Base-by-base conservation (phyloP, 2,888 invertebrate genomes). In the Stenodera caucasica region DNA sequence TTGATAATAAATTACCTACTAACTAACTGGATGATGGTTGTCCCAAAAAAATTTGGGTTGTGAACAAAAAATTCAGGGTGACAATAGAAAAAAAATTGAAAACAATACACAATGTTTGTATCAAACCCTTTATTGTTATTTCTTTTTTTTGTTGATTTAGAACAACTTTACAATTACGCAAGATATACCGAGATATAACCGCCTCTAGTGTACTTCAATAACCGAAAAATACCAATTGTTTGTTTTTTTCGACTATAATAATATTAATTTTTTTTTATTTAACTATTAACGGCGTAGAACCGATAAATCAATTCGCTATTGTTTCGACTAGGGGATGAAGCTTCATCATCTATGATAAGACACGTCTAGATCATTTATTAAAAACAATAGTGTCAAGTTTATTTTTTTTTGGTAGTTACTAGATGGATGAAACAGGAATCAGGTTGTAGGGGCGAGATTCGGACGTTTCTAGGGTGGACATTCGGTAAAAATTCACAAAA, bases 401-500 rank as follows among this genome's bases (percentile, higher is more conserved):
- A 4, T 8, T 45, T 45, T 21, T 45, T 21, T 45, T 4, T 45
- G 2, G 18, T 40, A 2, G 18, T 8, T 45, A 11, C 6, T 32
- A 32, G 26, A 32, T 32, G 2, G 7, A 14, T 52, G 54, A 58
- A 57, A 21, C 26, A 45, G 54, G 58, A 60, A 59, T 63, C 61
- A 60, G 58, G 63, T 61, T 58, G 55, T 55, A 73, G 76, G 76
- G 75, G 75, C 74, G 67, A 66, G 66, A 67, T 66, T n/a, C n/a
- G 78, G 76, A 75, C 76, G 71, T 58, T 37, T 15, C 1, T 69
- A 65, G 78, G 78, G 78, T 78, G 76, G 77, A 77, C 76, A 68
- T 53, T 64, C 59, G 71, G 72, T 77, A 78, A 79, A 79, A 79
- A 76, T 73, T 67, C 45, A 78, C 79, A 79, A 79, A 80, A 80